A percentile compares a stretch with the other conserved stretches of the same genome.
Evolutionary conservation across 2,113 vertebrate genomes (phyloP).

Genomic region (Limnothrissa miodon): DNA sequence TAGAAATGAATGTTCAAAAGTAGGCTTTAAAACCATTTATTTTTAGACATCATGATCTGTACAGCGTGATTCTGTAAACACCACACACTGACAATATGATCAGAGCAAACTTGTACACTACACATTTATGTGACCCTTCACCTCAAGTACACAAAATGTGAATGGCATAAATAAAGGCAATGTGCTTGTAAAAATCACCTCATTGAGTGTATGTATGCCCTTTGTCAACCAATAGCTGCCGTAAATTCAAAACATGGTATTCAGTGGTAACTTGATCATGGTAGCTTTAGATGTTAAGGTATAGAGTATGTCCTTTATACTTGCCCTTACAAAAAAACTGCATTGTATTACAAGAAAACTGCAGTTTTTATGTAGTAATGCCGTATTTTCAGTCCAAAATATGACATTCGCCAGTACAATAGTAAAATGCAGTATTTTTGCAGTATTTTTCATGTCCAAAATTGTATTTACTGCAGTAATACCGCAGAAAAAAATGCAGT

Average conservation of each 20-base stretch:
- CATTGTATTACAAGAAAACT: too few relatives aligned
- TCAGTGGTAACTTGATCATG: not conserved
- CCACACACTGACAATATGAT: slow-evolving; percentile 19
- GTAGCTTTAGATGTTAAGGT: not conserved
- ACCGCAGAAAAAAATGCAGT: too few relatives aligned
- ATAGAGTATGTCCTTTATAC: not conserved
- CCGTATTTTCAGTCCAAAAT: too few relatives aligned
- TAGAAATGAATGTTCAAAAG: not conserved
- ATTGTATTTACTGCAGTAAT: too few relatives aligned
- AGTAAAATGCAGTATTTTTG: too few relatives aligned
- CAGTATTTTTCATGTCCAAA: too few relatives aligned
- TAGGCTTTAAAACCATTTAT: slow-evolving; percentile 23
- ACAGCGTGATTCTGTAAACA: slow-evolving; percentile 27
- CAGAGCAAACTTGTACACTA: slow-evolving; percentile 24
- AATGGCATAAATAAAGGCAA: slow-evolving; percentile 22
- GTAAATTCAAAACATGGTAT: slow-evolving; percentile 16
- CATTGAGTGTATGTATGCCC: slow-evolving; percentile 17
- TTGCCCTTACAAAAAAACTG: too few relatives aligned
- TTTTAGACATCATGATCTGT: slow-evolving; percentile 29
- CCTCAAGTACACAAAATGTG: slow-evolving; percentile 25
- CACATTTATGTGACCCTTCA: not conserved
- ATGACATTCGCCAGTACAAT: too few relatives aligned
- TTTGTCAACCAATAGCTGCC: slow-evolving; percentile 45
- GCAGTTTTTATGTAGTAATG: too few relatives aligned
- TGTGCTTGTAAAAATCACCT: slow-evolving; percentile 29